These are phyloP conservation scores for Rhagonycha fulva DNA, from an alignment of 2,888 invertebrate genomes.

Conservation along the genomic window DNA sequence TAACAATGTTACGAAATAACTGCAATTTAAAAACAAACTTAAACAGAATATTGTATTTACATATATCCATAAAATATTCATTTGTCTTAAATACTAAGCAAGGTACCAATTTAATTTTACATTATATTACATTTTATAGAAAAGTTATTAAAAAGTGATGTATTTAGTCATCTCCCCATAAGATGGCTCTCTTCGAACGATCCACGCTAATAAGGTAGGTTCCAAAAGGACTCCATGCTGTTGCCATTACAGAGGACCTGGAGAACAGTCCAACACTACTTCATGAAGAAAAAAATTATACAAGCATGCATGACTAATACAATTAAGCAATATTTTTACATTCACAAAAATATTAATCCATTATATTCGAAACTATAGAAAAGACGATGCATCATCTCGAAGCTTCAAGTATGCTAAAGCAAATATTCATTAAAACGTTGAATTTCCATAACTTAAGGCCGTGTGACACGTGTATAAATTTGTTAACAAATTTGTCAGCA, in stretches of 20 bases:
- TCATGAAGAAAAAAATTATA: constrained; percentile 49
- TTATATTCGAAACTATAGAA: too few species aligned
- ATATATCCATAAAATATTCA: not conserved
- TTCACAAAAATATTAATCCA: not conserved
- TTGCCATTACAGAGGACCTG: constrained; percentile 84
- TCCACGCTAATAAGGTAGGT: constrained; percentile 82
- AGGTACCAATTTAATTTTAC: not conserved
- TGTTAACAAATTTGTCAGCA: too few species aligned
- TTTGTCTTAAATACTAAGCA: not conserved
- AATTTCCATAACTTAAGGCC: too few species aligned
- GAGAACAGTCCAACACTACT: constrained; percentile 54
- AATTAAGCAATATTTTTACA: not conserved
- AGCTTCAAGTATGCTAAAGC: too few species aligned
- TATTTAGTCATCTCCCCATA: constrained; percentile 72
- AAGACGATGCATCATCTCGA: too few species aligned
- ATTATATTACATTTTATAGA: not conserved
- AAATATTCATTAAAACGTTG: too few species aligned
- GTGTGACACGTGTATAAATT: too few species aligned
- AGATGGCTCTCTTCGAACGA: constrained; percentile 76
- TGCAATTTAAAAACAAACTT: not conserved
- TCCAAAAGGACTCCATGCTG: constrained; percentile 87
- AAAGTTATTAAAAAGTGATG: not conserved
- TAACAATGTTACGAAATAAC: not conserved
- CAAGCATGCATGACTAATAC: constrained; percentile 32
- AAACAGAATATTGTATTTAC: not conserved